Evolutionary conservation across 2,797 vertebrate species (phyloP), one percentile per base, ranked within the genome.

Genomic region (Iguana delicatissima): DNA sequence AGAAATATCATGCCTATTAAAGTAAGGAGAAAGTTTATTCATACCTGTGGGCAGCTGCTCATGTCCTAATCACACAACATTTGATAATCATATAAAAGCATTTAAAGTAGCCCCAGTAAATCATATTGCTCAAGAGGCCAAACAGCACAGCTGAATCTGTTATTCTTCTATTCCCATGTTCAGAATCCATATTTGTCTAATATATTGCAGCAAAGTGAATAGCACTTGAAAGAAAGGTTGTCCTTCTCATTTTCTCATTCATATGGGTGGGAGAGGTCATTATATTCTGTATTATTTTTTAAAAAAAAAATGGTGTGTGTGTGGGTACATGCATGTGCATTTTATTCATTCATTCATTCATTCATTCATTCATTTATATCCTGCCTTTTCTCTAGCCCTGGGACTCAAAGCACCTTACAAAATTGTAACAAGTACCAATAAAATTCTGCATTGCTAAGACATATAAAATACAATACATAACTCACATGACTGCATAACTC

Each of bases 21-120:
- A 80, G 85, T 1, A 84, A 14, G 32, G 80, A 38, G 9, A 32
- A 55, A 10, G 13, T 80, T 80, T 84, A 57, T 20, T 88, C 74
- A 91, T 91, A 88, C 38, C 55, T 62, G 52, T 82, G 69, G 73
- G 67, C 89, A 90, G 84, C 55, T 86, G 69, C 32, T 73, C 52
- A 59, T 80, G 42, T 55, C 69, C 42, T n/a, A 82, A 72, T 84
- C 81, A 88, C 64, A 74, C 74, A 67, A 59, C 81, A 62, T 84
- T 84, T 38, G 35, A 87, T 79, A 79, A 84, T 87, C 50, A 72
- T 79, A 77, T 67, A 83, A 79, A 57, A 85, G 26, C 50, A 59
- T 26, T 87, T 67, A 87, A 84, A 86, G 57, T 74, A 50, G 29
- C 18, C 85, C 67, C 20, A 82, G 67, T 86, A 86, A 82, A 86